These are phyloP conservation scores for Parazoanthus atlanticus DNA, from an alignment of 92 coral and sea anemone genomes.

Conservation along the genomic window DNA sequence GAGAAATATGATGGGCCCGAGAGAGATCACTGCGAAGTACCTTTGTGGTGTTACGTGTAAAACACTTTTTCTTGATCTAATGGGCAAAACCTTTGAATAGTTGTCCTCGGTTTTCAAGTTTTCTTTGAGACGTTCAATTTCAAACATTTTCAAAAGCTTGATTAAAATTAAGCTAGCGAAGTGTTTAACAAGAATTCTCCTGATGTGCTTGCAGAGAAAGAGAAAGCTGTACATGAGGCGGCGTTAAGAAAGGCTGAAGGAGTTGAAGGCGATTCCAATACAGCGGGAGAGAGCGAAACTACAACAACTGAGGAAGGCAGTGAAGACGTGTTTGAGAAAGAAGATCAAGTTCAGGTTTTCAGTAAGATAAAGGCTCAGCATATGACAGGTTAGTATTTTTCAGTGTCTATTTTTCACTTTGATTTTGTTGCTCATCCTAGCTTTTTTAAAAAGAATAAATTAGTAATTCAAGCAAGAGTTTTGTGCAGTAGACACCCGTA, in stretches of 20 bases:
- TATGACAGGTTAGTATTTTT: neutral
- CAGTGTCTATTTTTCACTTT: neutral
- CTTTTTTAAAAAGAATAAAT: too few species aligned
- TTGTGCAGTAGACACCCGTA: too few species aligned
- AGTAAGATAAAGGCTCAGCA: constrained; percentile 15
- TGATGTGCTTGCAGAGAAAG: constrained; percentile 20
- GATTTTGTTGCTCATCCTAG: neutral
- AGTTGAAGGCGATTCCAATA: constrained; percentile 6
- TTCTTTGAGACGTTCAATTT: neutral
- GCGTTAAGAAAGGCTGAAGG: neutral
- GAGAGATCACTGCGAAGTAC: too few species aligned
- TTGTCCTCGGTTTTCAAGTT: neutral
- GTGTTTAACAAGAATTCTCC: neutral
- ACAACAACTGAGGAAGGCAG: constrained; percentile 25
- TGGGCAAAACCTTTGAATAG: too few species aligned
- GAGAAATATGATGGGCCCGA: neutral
- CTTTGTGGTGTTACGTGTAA: too few species aligned
- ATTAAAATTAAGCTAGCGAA: too few species aligned
- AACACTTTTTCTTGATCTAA: too few species aligned
- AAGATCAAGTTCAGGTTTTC: constrained; percentile 7
- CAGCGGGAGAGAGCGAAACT: constrained; percentile 33
- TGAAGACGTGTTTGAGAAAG: constrained; percentile 38
- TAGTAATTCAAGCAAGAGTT: too few species aligned
- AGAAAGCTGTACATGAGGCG: constrained; percentile 24
- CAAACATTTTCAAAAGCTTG: neutral